Conservation (phyloP, 1,140 invertebrate species). For the Palaemon carinicauda region DNA sequence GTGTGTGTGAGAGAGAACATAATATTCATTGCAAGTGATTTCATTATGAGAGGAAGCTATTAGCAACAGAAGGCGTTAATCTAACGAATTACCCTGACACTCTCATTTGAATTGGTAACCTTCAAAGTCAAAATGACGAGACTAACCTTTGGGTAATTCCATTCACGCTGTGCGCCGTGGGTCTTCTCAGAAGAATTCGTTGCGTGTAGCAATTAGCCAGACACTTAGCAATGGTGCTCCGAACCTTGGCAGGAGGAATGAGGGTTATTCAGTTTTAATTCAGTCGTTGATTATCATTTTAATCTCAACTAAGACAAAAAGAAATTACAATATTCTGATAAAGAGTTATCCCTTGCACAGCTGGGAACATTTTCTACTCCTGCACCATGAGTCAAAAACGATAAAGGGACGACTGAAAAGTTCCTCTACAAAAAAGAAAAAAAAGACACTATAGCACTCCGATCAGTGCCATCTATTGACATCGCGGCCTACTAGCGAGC, state of each 20-base stretch:
- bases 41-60: not conserved
- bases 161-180: conserved; percentile 10
- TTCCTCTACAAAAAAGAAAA: too few species aligned
- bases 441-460: too few species aligned
- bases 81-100: too few species aligned
- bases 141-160: conserved; percentile 17
- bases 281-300: too few species aligned
- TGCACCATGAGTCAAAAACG: too few species aligned
- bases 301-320: not conserved
- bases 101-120: too few species aligned
- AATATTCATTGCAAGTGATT: not conserved
- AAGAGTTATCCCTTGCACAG: not conserved
- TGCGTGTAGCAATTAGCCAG: conserved; percentile 32
- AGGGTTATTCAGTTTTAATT: not conserved
- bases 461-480: too few species aligned
- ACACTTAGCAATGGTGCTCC: conserved; percentile 13
- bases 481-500: too few species aligned
- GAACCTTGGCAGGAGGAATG: not conserved
- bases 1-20: not conserved
- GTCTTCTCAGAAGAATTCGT: conserved; percentile 18
- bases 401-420: too few species aligned
- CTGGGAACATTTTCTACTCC: too few species aligned
- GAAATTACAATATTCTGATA: not conserved
- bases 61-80: too few species aligned
- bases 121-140: too few species aligned